Base-by-base conservation (phyloP, 53 echinoderm and acorn worm genomes). In the Holothuria leucospilota region DNA sequence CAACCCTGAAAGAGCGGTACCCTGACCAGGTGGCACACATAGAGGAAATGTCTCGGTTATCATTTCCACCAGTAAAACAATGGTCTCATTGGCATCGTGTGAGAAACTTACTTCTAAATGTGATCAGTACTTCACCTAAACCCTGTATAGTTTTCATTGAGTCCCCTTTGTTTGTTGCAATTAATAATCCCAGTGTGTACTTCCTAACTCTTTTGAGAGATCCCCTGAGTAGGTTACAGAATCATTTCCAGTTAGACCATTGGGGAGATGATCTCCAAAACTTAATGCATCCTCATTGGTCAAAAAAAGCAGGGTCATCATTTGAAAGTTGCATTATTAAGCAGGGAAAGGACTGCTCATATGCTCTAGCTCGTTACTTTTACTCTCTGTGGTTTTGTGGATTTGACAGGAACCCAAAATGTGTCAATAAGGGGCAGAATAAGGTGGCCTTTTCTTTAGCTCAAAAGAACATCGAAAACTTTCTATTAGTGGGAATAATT, bases 201-300 rank as follows among this genome's bases (percentile, higher is more conserved):
- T 83, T 46, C 26, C 13, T 83, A 1, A 65, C 51, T 83, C 8
- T 83, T 5, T 16, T 83, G 26, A 64, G 53, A n/a, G 84, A 83
- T 10, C 84, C 84, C 15, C 28, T 83, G 13, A 23, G 25, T 49
- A 66, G 84, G 28, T 29, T 83, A 2, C 65, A 66, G 12, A 83
- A 83, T 67, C n/a, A 67, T 25, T 83, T 39, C 51, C 40, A 42
- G 41, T 25, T 83, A 41, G 65, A 83, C 84, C 84, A 83, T 29
- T 83, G 84, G 84, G 84, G 49, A 13, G 84, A 83, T 67, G 68
- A 83, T 13, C 39, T 65, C 1, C 13, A 62, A 7, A 83, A 67
- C 28, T 66, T 34, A 26, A 42, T 83, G 23, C 84, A 83, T 46
- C 84, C 84, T 13, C 63, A 65, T 23, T 67, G 65, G 65, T 26